Evolutionary conservation across 2,888 invertebrate species (phyloP).

Genomic region (Pegoplata infirma): DNA sequence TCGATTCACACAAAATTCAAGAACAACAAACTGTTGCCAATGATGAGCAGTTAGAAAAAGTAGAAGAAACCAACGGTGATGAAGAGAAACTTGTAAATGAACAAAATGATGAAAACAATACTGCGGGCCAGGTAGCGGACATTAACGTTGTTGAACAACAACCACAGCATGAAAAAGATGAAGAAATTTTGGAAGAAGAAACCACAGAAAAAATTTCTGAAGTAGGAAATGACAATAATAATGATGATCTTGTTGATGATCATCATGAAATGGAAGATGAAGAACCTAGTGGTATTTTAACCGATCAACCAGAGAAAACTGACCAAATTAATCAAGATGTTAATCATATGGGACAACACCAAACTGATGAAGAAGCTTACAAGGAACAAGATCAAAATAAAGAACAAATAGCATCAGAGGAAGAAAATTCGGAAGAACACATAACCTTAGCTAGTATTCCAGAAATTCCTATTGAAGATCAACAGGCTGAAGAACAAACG

Average conservation of each 20-base stretch:
- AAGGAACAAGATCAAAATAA: too few relatives aligned
- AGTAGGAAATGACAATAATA: constrained; percentile 18
- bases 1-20: constrained; percentile 6
- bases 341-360: background rate
- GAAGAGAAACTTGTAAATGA: constrained; percentile 35
- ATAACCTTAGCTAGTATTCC: background rate
- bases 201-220: constrained; percentile 33
- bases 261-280: constrained; percentile 9
- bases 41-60: constrained; percentile 7
- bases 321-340: constrained; percentile 29
- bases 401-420: background rate
- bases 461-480: constrained; percentile 51
- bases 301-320: constrained; percentile 12
- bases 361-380: background rate
- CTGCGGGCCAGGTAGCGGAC: constrained; percentile 41
- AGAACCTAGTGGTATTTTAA: constrained; percentile 23
- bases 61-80: constrained; percentile 6
- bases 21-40: background rate
- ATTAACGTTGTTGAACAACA: constrained; percentile 22
- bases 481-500: constrained; percentile 52
- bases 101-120: constrained; percentile 31
- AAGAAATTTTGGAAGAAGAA: constrained; percentile 25
- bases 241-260: constrained; percentile 24
- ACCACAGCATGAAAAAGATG: background rate
- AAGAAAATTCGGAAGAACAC: constrained; percentile 1